Evolutionary conservation across 1,140 invertebrate species (phyloP).

Genomic region (Habropoda laboriosa): DNA sequence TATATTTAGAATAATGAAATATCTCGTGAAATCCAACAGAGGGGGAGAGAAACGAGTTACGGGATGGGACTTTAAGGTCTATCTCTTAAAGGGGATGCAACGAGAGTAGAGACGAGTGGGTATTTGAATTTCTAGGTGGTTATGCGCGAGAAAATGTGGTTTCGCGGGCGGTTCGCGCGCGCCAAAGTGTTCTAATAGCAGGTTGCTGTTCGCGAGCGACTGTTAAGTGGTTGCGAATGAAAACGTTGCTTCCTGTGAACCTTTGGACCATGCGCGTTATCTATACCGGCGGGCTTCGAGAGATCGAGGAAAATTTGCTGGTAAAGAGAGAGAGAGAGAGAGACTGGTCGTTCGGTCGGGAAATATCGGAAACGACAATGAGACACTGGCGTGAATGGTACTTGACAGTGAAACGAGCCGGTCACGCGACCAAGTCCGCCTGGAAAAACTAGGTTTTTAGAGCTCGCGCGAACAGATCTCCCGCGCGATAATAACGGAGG

Average conservation of each 20-base stretch:
- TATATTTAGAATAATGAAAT: constrained; percentile 55
- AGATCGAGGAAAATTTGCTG: neutral
- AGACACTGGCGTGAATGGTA: constrained; percentile 39
- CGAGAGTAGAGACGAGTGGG: too few relatives aligned
- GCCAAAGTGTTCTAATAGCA: neutral
- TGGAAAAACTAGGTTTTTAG: constrained; percentile 55
- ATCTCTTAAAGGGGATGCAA: constrained; percentile 67
- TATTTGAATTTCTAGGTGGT: too few relatives aligned
- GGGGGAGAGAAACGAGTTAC: constrained; percentile 29
- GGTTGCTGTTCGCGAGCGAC: neutral
- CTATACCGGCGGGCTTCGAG: too few relatives aligned
- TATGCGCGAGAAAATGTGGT: constrained; percentile 1
- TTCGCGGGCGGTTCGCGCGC: neutral
- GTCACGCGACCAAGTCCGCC: constrained; percentile 25
- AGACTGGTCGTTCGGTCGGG: neutral
- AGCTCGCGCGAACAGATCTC: constrained; percentile 32
- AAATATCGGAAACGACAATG: constrained; percentile 5
- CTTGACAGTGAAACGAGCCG: constrained; percentile 47
- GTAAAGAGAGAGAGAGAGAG: neutral
- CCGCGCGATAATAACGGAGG: constrained; percentile 37
- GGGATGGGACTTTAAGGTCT: constrained; percentile 64
- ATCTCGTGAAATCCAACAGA: constrained; percentile 25
- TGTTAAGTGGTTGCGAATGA: neutral
- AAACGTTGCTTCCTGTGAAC: neutral
- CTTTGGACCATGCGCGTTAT: neutral